Percentiles rank a stretch among this genome's conserved stretches.
phyloP scores from a whole-genome alignment of 1,140 invertebrate genomes.

The Lepeophtheirus salmonis region DNA sequence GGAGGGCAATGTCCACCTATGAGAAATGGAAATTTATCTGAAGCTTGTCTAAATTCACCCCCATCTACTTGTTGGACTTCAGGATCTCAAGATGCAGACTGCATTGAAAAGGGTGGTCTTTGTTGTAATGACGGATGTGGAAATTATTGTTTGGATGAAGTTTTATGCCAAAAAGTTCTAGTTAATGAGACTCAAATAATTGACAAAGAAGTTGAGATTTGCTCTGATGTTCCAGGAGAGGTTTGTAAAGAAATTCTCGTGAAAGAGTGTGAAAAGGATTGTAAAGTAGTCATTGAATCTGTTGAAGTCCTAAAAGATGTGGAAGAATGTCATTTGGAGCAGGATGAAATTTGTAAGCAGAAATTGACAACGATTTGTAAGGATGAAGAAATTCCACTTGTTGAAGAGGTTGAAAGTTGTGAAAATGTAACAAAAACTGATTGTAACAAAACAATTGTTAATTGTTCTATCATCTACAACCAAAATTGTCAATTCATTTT shows the following conservation, averaged over 20 bases:
- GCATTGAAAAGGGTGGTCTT: not conserved
- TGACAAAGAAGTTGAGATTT: not conserved
- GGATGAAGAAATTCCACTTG: not conserved
- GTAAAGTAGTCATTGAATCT: not conserved
- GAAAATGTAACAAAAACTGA: not conserved
- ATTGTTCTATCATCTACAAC: not conserved
- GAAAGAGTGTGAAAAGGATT: not conserved
- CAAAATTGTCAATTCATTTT: not conserved
- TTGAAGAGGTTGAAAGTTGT: not conserved
- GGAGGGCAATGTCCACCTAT: not conserved
- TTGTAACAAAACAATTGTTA: not conserved
- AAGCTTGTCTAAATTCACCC: not conserved
- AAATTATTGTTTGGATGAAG: not conserved
- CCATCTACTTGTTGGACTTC: not conserved
- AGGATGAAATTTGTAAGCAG: not conserved
- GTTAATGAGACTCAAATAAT: not conserved
- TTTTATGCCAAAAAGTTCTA: not conserved
- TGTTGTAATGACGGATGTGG: not conserved
- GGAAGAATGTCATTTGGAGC: not conserved
- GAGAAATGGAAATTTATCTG: not conserved
- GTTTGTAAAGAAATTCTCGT: not conserved
- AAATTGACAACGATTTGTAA: not conserved
- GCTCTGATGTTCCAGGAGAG: not conserved
- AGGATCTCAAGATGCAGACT: not conserved
- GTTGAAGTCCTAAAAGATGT: not conserved